These are phyloP conservation scores for Conger conger DNA, from an alignment of 2,113 vertebrate species.

Conservation along the genomic window DNA sequence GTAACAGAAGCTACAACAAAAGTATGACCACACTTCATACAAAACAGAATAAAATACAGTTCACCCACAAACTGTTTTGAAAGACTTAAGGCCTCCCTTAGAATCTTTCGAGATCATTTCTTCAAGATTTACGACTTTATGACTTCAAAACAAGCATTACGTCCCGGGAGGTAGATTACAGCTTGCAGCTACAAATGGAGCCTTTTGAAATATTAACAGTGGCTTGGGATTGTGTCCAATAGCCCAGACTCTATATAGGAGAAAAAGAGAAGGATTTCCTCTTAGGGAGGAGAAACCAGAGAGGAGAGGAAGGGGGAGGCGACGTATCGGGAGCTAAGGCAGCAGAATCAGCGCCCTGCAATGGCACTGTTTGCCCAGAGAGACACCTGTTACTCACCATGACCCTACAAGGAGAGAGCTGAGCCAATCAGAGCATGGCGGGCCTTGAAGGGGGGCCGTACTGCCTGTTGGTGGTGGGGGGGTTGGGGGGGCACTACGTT, in stretches of 20 bases:
- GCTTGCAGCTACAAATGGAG: conserved; percentile 6
- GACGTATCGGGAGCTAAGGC: conserved; percentile 59
- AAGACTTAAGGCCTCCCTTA: neutral
- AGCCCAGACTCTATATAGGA: conserved; percentile 27
- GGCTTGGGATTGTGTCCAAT: conserved; percentile 29
- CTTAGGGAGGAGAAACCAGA: conserved; percentile 47
- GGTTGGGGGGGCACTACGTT: conserved; percentile 53
- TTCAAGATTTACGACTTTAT: neutral
- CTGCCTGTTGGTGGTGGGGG: neutral
- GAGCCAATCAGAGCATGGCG: conserved; percentile 63
- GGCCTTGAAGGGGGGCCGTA: conserved; percentile 24
- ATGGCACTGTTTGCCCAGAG: conserved; percentile 49
- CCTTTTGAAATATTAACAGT: conserved; percentile 28
- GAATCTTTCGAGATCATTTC: neutral
- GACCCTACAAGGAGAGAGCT: conserved; percentile 73
- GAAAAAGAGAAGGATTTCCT: conserved; percentile 45
- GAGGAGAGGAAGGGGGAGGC: conserved; percentile 42
- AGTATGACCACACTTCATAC: neutral
- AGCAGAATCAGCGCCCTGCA: conserved; percentile 41
- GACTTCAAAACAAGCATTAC: neutral
- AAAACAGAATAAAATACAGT: neutral
- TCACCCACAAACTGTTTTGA: neutral
- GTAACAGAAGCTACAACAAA: neutral
- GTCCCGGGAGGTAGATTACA: neutral
- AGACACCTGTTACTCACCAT: conserved; percentile 63